A percentile compares a stretch with the other conserved stretches of the same genome.
These are phyloP conservation scores for human (Homo sapiens) DNA, from an alignment of 2,113 vertebrate genomes.

Conservation along the genomic window GRCh38 chr4:128298001-128298500, in stretches of 20 bases:
- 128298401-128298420: not conserved
- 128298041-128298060: not conserved
- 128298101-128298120: not conserved
- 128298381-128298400: not conserved
- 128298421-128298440: not conserved
- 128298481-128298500: not conserved
- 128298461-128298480: not conserved
- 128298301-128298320: not conserved
- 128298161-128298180: not conserved
- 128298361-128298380: not conserved
- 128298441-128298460: not conserved
- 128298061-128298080: not conserved
- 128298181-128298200: not conserved
- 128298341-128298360: constrained; percentile 27
- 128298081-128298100: not conserved
- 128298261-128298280: not conserved
- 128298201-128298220: not conserved
- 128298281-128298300: not conserved
- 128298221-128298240: not conserved
- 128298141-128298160: not conserved
- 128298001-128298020: not conserved
- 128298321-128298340: not conserved
- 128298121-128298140: not conserved
- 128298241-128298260: not conserved
- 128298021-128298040: not conserved